Evolutionary conservation across 92 coral and sea anemone genomes (phyloP), one percentile per base, ranked within the genome.

Genomic region (Phenganax marumi): DNA sequence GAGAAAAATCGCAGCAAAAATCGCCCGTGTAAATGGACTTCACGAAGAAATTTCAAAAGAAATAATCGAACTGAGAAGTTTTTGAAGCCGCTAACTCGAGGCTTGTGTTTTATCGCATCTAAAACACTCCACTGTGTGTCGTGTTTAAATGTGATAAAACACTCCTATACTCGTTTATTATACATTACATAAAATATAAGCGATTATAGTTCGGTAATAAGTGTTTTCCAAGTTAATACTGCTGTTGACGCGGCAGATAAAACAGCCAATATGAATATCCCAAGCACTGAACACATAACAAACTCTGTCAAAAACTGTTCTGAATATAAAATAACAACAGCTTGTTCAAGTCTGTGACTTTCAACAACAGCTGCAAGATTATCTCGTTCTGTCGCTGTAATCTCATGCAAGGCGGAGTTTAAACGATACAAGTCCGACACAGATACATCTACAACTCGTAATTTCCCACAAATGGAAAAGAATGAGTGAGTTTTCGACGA

Each of bases 341-440:
- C 83, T 48, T 78, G 73, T 33, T 78, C 83, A 6, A 61, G 46
- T 48, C 63, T 63, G 56, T 61, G 55, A 3, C 51, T 61, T 26
- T 78, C 83, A 61, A 78, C 52, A 24, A 51, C 68, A 2, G 24
- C 13, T 17, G 83, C 83, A 62, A 78, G 83, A 8, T 62, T 78
- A 47, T 78, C 83, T 19, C 83, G 52, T 16, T 78, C 73, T 57
- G 65, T 50, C 60, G 25, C 72, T 3, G 83, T 60, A 47, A 78
- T 39, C 58, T 78, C 72, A 50, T 63, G 72, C 26, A 61, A 50
- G 10, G 52, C 73, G 47, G 83, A 78, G 53, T 24, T 63, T n/a
- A 78, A 22, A 10, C 83, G 83, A 78, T 57, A 78, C 58, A 78
- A 58, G 60, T 62, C 83, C 21, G 72, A 22, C 50, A 78, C 83